Percentiles rank a stretch among this genome's conserved stretches.
Conservation (phyloP, 2,888 invertebrate genomes). For the Calameuta pallipes region DNA sequence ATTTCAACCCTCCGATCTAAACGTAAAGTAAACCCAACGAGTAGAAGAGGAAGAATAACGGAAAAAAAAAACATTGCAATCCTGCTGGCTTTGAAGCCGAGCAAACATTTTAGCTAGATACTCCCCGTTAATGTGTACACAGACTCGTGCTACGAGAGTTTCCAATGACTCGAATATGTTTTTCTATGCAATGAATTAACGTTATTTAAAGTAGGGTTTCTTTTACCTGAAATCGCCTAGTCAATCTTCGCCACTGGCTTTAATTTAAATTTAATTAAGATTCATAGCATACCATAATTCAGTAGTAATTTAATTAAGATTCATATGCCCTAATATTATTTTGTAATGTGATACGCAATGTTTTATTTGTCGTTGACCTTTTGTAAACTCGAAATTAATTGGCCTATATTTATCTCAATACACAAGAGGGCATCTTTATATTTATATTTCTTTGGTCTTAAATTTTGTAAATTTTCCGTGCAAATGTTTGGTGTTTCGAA, state of each 20-base stretch:
- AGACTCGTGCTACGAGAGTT: background rate
- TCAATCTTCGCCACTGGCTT: background rate
- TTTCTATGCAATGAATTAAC: background rate
- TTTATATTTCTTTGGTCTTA: background rate
- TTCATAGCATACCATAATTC: background rate
- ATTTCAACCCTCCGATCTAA: conserved; percentile 45
- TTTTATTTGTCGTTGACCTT: background rate
- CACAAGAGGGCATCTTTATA: background rate
- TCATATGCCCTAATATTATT: background rate
- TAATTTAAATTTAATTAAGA: background rate
- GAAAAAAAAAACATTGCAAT: conserved; percentile 35
- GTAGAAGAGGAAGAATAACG: background rate
- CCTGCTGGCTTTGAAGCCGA: conserved; percentile 44
- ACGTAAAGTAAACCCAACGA: conserved; percentile 36
- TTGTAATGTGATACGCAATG: background rate
- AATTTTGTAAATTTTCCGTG: background rate
- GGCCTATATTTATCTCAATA: background rate
- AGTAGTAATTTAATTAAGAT: background rate
- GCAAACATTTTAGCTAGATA: conserved; percentile 44
- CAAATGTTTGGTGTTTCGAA: background rate
- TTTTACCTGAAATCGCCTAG: background rate
- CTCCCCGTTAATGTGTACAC: conserved; percentile 17
- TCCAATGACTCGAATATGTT: background rate
- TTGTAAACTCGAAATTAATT: background rate
- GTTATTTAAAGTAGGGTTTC: background rate